Base-by-base conservation (phyloP, 2,888 invertebrate species). In the Apantesis nais region DNA sequence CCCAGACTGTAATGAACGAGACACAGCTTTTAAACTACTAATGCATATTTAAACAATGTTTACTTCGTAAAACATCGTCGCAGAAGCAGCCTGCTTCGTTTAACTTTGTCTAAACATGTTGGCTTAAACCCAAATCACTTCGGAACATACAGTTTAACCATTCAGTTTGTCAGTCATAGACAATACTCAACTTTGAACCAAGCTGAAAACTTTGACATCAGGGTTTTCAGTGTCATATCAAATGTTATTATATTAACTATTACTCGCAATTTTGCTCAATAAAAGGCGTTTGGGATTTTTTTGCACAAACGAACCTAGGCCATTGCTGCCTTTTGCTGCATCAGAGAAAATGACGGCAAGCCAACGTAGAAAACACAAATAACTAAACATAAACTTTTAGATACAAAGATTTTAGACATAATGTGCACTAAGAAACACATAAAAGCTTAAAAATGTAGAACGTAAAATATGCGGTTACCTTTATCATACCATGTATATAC, bases 91-190 rank as follows among this genome's bases (percentile, higher is more conserved):
- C 34, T 61, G 39, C 61, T 31, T 39, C 31, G 39, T 48, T 67
- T 73, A 60, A 72, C 31, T 52, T 41, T 22, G 48, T 60, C 58
- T 41, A 72, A 67, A 69, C 61, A 73, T 29, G 19, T 72, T 67
- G 52, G 41, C 64, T 39, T 60, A 58, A 66, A 39, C 25, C 68
- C 64, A 66, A 71, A 66, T 55, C 39, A 55, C 37, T 44, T 55
- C 58, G 34, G 29, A 31, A 67, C 55, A 71, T 63, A 74, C 69
- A 72, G 66, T 78, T 74, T 72, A 73, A 78, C 74, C 29, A 67
- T 55, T 70, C 16, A 37, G 62, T 64, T 61, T 63, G 68, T 61
- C n/a, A 64, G 67, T 68, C 63, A 65, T 58, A 44, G 31, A 68
- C 48, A 70, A 63, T 60, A 29, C 19, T 29, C 29, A 73, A 72